A percentile compares a stretch with the other conserved stretches of the same genome.
phyloP scores from a whole-genome alignment of 2,888 invertebrate species.

The Euplexia lucipara region DNA sequence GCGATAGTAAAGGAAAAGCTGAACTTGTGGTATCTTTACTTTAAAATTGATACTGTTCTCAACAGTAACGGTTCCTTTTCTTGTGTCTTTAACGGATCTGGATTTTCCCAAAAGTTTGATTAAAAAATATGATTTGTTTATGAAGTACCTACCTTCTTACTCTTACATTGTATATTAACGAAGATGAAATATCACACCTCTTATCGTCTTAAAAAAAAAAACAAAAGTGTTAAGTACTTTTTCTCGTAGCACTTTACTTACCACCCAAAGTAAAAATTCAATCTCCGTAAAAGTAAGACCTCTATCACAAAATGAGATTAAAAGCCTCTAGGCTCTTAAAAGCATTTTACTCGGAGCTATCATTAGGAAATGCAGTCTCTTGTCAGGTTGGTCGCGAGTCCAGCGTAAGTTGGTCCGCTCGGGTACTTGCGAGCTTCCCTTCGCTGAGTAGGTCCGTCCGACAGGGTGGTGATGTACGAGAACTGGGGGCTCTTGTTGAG shows the following conservation, averaged over 20 bases:
- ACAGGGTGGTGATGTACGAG: constrained; percentile 46
- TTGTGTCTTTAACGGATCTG: too few relatives aligned
- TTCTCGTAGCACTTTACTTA: constrained; percentile 26
- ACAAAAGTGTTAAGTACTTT: constrained; percentile 41
- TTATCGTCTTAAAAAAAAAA: constrained; percentile 13
- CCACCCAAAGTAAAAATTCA: constrained; percentile 4
- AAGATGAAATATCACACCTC: constrained; percentile 24
- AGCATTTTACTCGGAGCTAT: constrained; percentile 59
- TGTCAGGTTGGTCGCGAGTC: constrained; percentile 48
- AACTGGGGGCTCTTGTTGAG: constrained; percentile 61
- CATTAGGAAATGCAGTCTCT: constrained; percentile 67
- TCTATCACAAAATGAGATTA: constrained; percentile 40
- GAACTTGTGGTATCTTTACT: too few relatives aligned
- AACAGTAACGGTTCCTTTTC: too few relatives aligned
- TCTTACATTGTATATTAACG: constrained; percentile 27
- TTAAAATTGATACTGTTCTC: too few relatives aligned
- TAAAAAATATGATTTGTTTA: too few relatives aligned
- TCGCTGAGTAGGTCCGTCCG: constrained; percentile 26
- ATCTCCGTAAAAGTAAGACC: constrained; percentile 27
- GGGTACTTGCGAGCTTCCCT: constrained; percentile 29
- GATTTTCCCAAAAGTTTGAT: too few relatives aligned
- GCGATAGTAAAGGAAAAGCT: too few relatives aligned
- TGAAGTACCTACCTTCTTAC: too few relatives aligned
- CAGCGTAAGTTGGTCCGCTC: constrained; percentile 41
- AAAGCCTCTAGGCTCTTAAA: constrained; percentile 49